Evolutionary conservation across 2,113 vertebrate species (phyloP).

Genomic region (Ctenodactylus gundi): DNA sequence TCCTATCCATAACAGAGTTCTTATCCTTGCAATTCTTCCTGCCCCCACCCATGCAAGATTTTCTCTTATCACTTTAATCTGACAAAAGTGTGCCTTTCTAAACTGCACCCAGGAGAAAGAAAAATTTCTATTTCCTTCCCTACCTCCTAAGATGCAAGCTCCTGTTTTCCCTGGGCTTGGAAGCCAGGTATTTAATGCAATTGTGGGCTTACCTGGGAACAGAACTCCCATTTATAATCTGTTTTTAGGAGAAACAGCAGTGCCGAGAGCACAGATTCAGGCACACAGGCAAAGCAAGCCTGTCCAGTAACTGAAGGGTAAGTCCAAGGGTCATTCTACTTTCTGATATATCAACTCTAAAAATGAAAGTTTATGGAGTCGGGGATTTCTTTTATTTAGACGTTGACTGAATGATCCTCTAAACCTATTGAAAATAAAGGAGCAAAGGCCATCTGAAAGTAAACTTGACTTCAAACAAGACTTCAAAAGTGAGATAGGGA

Average conservation of each 20-base stretch:
- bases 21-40: not conserved
- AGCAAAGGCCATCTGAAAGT: not conserved
- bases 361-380: constrained; percentile 25
- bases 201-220: not conserved
- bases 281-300: not conserved
- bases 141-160: not conserved
- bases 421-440: constrained; percentile 37
- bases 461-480: not conserved
- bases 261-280: not conserved
- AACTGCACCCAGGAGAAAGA: constrained; percentile 2
- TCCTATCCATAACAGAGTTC: not conserved
- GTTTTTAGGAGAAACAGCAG: not conserved
- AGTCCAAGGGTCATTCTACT: not conserved
- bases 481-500: not conserved
- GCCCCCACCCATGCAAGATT: not conserved
- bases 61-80: constrained; percentile 14
- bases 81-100: constrained; percentile 24
- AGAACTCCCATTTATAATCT: not conserved
- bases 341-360: not conserved
- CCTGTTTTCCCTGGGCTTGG: not conserved
- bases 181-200: not conserved
- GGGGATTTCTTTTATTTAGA: not conserved
- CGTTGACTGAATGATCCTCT: constrained; percentile 14
- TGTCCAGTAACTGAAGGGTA: not conserved
- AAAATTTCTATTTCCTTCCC: not conserved